phyloP scores from a whole-genome alignment of 2,888 invertebrate species.

The Agrotis clavis region DNA sequence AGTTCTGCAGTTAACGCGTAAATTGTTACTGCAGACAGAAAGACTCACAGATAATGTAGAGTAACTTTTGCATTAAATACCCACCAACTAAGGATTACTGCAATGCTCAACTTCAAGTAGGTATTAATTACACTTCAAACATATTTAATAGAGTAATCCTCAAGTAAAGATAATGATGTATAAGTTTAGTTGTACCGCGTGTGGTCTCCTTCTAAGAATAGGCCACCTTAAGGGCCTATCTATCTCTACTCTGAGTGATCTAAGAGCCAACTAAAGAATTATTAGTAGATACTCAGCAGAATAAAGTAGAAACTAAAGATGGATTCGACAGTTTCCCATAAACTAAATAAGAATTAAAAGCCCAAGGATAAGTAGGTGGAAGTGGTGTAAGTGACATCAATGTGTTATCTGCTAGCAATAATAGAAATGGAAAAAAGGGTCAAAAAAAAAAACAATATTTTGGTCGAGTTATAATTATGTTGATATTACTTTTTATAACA shows the following conservation, averaged over 20 bases:
- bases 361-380: neutral
- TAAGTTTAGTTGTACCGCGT: neutral
- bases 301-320: neutral
- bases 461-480: too few relatives aligned
- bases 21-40: too few relatives aligned
- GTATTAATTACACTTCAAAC: neutral
- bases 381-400: too few relatives aligned
- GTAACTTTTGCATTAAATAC: too few relatives aligned
- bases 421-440: too few relatives aligned
- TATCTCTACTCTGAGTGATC: neutral
- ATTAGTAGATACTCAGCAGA: conserved; percentile 3
- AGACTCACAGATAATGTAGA: too few relatives aligned
- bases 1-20: too few relatives aligned
- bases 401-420: too few relatives aligned
- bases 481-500: too few relatives aligned
- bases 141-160: conserved; percentile 11
- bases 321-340: neutral
- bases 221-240: neutral
- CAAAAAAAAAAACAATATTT: too few relatives aligned
- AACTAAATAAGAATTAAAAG: neutral
- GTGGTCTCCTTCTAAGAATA: conserved; percentile 31
- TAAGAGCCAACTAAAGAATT: conserved; percentile 7
- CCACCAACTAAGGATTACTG: neutral
- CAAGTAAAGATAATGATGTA: conserved; percentile 13
- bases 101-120: neutral